Base-by-base conservation (phyloP, 2,888 invertebrate genomes). In the Amphipyra tragopoginis region DNA sequence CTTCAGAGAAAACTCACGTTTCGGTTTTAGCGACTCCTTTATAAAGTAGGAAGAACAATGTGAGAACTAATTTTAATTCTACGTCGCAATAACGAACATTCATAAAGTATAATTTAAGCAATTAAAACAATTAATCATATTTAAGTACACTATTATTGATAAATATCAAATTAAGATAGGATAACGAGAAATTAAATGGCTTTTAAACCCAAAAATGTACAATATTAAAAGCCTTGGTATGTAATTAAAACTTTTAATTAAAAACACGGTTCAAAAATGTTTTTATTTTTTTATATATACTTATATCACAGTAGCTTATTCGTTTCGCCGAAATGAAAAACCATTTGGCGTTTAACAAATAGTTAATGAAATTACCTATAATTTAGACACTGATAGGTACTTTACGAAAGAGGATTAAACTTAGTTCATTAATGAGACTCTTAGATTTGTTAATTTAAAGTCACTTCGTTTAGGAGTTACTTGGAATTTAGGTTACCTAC, bases 381-480 rank as follows among this genome's bases (percentile, higher is more conserved):
- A 11, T 26, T 51, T 51, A 47, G 29, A 39, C 55, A 47, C 45
- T 47, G 38, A 63, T 45, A 50, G 49, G 40, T 45, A 29, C 29
- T 29, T 4, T 29, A 29, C 14, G 15, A 15, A 14, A 36, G 40
- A 33, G 38, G 44, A 58, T 72, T 65, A 42, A 66, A 72, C 73
- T 42, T 11, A 38, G 26, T 26, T 38, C 14, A 54, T 26, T 40
- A 39, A 44, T 10, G 36, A 44, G 21, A 21, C 10, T 13, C 38
- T 38, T 13, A 44, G 36, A 26, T 38, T 44, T 42, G 42, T 47
- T 47, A 58, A 69, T 70, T 75, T 64, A 55, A 48, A 71, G 63
- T 69, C 51, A 13, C 36, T 15, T 53, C 58, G 44, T 74, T 73
- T 47, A 42, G 47, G 29, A 47, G 53, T 42, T 54, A 15, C 43